phyloP scores from a whole-genome alignment of 2,113 vertebrate genomes.

The Pterocles gutturalis region DNA sequence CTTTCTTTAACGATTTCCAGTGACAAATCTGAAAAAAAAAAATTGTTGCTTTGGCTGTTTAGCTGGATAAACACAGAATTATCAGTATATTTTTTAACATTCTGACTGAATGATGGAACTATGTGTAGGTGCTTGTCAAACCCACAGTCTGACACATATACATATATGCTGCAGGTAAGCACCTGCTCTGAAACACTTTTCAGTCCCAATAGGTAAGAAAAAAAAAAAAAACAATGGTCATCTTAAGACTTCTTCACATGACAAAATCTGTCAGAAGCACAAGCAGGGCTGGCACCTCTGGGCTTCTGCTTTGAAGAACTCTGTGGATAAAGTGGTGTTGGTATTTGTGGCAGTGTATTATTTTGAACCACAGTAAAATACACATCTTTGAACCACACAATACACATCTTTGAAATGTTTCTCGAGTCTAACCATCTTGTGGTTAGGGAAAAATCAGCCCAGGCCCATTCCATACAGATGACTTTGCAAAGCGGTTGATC shows the following conservation, averaged over 20 bases:
- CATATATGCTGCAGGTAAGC: rapidly evolving
- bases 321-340: rapidly evolving
- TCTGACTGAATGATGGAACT: neutral
- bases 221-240: neutral
- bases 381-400: rapidly evolving
- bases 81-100: neutral
- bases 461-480: neutral
- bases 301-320: neutral
- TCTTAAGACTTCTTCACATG: neutral
- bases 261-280: neutral
- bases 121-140: rapidly evolving
- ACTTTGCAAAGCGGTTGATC: neutral
- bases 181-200: neutral
- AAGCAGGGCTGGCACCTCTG: rapidly evolving
- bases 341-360: neutral
- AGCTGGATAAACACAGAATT: neutral
- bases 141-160: neutral
- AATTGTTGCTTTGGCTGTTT: neutral
- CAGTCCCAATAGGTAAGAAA: neutral
- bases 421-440: neutral
- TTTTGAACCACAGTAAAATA: neutral
- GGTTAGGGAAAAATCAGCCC: rapidly evolving
- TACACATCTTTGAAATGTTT: neutral
- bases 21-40: neutral
- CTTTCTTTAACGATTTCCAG: neutral